These are phyloP conservation scores for Argya squamiceps DNA, from an alignment of 2,797 vertebrate genomes.

Conservation along the genomic window DNA sequence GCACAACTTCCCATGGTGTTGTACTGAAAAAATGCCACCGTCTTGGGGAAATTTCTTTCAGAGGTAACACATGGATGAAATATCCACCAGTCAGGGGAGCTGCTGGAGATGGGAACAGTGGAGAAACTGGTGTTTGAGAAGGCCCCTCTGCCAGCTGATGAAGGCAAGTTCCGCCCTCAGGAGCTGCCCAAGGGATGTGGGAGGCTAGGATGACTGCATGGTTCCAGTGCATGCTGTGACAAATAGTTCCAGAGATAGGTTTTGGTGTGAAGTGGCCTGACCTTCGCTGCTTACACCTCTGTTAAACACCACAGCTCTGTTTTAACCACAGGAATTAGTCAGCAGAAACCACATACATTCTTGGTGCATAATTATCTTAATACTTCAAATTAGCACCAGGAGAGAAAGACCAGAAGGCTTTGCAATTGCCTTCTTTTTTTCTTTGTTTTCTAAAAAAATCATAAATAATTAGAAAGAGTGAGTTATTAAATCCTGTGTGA, in stretches of 20 bases:
- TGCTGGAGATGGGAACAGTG: neutral
- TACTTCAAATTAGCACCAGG: neutral
- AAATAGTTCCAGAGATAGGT: neutral
- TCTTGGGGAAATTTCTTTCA: neutral
- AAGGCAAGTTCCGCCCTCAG: neutral
- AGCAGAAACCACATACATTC: neutral
- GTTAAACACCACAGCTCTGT: neutral
- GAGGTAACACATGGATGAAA: neutral
- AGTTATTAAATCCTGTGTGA: neutral
- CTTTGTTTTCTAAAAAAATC: neutral
- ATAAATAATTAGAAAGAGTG: neutral
- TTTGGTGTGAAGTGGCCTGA: neutral
- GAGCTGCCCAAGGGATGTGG: neutral
- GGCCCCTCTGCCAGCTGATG: neutral
- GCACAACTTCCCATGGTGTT: neutral
- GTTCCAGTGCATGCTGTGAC: neutral
- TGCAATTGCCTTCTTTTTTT: neutral
- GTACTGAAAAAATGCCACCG: neutral
- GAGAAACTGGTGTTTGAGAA: neutral
- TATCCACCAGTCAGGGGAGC: neutral
- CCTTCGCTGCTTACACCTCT: neutral
- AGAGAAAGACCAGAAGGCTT: neutral
- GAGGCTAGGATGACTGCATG: neutral
- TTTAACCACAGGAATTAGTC: neutral
- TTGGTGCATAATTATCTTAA: neutral